Evolutionary conservation across 2,888 invertebrate genomes (phyloP).

Genomic region (Aplocera efformata): DNA sequence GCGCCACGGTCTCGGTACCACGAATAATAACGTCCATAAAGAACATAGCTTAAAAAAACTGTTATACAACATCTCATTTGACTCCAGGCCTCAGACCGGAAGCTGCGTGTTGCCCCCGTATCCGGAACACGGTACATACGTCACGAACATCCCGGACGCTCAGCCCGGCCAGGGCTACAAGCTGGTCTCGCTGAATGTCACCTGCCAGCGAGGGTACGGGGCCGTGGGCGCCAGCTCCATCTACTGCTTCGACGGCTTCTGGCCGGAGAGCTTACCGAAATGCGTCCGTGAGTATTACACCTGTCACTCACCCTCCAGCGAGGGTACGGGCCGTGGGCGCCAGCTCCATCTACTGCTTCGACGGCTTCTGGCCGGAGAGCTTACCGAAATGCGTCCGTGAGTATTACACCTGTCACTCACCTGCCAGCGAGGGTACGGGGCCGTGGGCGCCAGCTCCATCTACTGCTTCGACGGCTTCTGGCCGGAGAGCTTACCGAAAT

Average conservation of each 20-base stretch:
- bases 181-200: constrained; percentile 40
- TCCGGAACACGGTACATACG: constrained; percentile 47
- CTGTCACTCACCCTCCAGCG: constrained; percentile 8
- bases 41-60: too few species aligned
- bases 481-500: constrained; percentile 33
- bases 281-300: constrained; percentile 12
- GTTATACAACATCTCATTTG: background rate
- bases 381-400: constrained; percentile 27
- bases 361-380: constrained; percentile 42
- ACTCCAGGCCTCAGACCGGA: constrained; percentile 26
- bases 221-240: constrained; percentile 29
- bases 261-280: constrained; percentile 35
- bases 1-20: too few species aligned
- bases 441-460: constrained; percentile 22
- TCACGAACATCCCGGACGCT: constrained; percentile 36
- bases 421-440: constrained; percentile 37
- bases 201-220: constrained; percentile 48
- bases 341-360: constrained; percentile 37
- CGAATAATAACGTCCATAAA: too few species aligned
- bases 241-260: constrained; percentile 46
- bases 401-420: too few species aligned
- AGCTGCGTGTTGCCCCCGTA: constrained; percentile 48
- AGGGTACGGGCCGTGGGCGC: constrained; percentile 38
- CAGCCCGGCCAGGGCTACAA: constrained; percentile 41
- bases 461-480: constrained; percentile 49